Conservation (phyloP, 2,113 vertebrate genomes). For the Polyodon spathula region DNA sequence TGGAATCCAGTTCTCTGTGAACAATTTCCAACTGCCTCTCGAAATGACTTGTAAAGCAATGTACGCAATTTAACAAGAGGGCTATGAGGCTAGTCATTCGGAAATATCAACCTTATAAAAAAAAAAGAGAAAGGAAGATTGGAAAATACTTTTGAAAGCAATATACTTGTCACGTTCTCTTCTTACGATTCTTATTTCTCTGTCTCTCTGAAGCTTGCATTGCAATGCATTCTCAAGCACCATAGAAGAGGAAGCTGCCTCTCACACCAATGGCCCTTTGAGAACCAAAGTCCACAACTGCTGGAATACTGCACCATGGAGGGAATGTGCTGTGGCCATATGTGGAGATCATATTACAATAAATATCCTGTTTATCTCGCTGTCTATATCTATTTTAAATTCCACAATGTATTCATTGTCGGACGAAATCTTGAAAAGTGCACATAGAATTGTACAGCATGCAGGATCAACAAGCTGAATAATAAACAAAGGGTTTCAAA, state of each 20-base stretch:
- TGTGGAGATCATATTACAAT: too few species aligned
- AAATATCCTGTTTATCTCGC: too few species aligned
- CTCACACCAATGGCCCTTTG: neutral
- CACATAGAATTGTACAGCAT: too few species aligned
- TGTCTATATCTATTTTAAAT: too few species aligned
- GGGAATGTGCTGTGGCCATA: too few species aligned
- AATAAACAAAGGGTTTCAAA: too few species aligned
- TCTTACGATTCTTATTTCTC: neutral
- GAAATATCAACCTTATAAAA: neutral
- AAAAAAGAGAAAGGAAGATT: neutral
- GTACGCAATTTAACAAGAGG: neutral
- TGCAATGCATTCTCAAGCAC: neutral
- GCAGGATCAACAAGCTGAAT: too few species aligned
- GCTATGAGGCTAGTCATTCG: neutral
- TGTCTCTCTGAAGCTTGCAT: neutral
- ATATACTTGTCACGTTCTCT: neutral
- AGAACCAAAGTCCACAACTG: neutral
- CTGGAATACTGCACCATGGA: too few species aligned
- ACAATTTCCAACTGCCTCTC: neutral
- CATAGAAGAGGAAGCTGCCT: neutral
- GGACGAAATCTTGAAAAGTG: too few species aligned
- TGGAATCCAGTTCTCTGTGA: neutral
- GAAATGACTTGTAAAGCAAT: neutral
- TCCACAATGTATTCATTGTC: too few species aligned
- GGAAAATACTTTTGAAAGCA: neutral